Percentiles rank a stretch among this genome's conserved stretches.
Evolutionary conservation across 2,797 vertebrate species (phyloP).

Genomic region (Bradypodion ventrale): DNA sequence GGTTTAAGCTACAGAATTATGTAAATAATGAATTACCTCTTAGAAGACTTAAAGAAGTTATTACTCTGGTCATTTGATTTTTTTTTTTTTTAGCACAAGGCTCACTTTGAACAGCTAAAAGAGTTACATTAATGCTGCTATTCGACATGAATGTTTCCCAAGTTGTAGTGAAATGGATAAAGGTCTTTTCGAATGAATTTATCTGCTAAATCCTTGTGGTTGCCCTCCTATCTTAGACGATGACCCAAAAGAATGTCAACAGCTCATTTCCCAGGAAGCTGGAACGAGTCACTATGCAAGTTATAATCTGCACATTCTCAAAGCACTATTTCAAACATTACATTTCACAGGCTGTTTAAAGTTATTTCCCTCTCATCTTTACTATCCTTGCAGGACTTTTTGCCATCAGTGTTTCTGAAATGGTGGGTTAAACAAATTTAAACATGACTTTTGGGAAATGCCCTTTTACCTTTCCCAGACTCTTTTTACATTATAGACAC

Average conservation of each 20-base stretch:
- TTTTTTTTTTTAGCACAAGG: slow-evolving; percentile 62
- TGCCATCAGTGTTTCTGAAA: slow-evolving; percentile 67
- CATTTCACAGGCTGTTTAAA: slow-evolving; percentile 81
- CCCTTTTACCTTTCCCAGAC: slow-evolving; percentile 6
- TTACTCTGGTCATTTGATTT: slow-evolving; percentile 68
- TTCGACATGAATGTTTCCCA: slow-evolving; percentile 75
- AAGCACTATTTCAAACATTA: slow-evolving; percentile 82
- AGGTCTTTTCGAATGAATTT: slow-evolving; percentile 86
- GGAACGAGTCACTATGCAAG: slow-evolving; percentile 77
- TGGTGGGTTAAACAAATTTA: slow-evolving; percentile 62
- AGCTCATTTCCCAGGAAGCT: slow-evolving; percentile 89
- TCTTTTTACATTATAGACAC: accelerated
- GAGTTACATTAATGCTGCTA: slow-evolving; percentile 78
- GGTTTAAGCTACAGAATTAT: slow-evolving; percentile 72
- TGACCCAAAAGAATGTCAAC: slow-evolving; percentile 94
- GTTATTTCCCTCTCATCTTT: slow-evolving; percentile 73
- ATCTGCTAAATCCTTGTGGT: slow-evolving; percentile 88
- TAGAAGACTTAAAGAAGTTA: slow-evolving; percentile 75
- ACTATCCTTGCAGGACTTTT: slow-evolving; percentile 65
- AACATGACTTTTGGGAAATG: slow-evolving; percentile 51
- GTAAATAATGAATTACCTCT: slow-evolving; percentile 75
- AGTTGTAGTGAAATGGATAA: slow-evolving; percentile 83
- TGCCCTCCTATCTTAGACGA: slow-evolving; percentile 86
- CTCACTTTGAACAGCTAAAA: slow-evolving; percentile 78
- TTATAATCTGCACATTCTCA: slow-evolving; percentile 84